Conservation (phyloP, 2,888 invertebrate species). For the Protophormia terraenovae region DNA sequence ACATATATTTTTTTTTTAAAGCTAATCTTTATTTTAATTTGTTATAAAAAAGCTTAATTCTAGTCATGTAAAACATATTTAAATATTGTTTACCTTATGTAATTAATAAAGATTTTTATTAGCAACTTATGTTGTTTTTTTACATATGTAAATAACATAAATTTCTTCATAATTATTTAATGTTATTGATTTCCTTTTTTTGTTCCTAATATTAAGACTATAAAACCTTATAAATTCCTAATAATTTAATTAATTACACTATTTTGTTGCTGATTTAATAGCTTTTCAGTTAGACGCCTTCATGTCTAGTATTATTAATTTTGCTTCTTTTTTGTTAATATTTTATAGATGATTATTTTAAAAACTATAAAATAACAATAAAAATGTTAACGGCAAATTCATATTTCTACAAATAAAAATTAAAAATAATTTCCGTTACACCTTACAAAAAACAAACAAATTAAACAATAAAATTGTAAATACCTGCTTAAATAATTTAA, state of each 20-base stretch:
- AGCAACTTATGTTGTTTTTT: no score
- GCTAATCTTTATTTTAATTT: no score
- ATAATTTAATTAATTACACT: not conserved
- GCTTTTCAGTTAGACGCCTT: constrained; percentile 3
- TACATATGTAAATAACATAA: no score
- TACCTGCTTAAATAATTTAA: not conserved
- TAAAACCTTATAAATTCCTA: not conserved
- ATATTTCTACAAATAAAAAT: not conserved
- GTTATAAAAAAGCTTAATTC: no score
- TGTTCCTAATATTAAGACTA: no score
- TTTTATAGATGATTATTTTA: constrained; percentile 11
- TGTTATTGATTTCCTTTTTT: no score
- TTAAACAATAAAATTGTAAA: not conserved
- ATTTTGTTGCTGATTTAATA: not conserved
- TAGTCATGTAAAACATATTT: no score
- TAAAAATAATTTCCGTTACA: constrained; percentile 37
- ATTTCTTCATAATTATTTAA: no score
- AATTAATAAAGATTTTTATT: no score
- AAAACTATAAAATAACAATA: constrained; percentile 22
- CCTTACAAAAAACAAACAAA: not conserved
- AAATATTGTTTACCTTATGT: no score
- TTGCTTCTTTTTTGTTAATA: not conserved
- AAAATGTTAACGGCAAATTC: constrained; percentile 50
- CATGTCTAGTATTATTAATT: constrained; percentile 11
- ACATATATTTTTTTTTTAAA: no score